Percentiles rank a stretch among this genome's conserved stretches.
Evolutionary conservation across 2,113 vertebrate genomes (phyloP).

Genomic region (Mastomys coucha): DNA sequence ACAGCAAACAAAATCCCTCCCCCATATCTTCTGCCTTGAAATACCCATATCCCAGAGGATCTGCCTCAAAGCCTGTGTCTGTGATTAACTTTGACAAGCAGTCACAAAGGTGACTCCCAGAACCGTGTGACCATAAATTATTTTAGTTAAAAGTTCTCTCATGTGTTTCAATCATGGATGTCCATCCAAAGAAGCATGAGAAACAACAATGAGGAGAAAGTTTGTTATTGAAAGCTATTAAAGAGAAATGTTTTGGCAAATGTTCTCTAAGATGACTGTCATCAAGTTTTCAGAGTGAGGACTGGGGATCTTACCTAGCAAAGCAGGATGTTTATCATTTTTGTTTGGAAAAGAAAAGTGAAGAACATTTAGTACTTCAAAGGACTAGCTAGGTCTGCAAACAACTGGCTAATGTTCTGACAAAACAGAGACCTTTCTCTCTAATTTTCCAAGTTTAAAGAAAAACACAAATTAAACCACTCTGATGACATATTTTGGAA

Average conservation of each 20-base stretch:
- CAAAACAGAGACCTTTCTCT: neutral
- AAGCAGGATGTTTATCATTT: slow-evolving; percentile 11
- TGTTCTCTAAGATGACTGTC: neutral
- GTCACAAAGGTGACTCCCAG: neutral
- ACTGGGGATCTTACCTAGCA: neutral
- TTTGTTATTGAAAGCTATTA: slow-evolving; percentile 18
- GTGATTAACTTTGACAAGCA: neutral
- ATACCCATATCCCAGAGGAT: neutral
- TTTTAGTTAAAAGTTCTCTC: neutral
- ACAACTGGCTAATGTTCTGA: neutral
- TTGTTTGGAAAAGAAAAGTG: slow-evolving; percentile 10
- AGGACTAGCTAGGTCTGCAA: neutral
- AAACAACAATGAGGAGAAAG: neutral
- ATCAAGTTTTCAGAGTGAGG: neutral
- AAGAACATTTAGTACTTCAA: neutral
- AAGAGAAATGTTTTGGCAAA: slow-evolving; percentile 13
- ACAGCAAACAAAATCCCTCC: neutral
- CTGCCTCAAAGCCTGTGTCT: neutral
- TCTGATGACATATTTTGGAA: neutral
- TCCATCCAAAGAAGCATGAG: neutral
- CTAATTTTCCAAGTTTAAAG: slow-evolving; percentile 32
- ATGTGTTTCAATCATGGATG: neutral
- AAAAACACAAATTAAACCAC: slow-evolving; percentile 18
- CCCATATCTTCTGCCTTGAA: rapidly evolving
- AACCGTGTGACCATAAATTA: neutral